Evolutionary conservation across 2,797 vertebrate species (phyloP).

Genomic region (Cynopterus sphinx): DNA sequence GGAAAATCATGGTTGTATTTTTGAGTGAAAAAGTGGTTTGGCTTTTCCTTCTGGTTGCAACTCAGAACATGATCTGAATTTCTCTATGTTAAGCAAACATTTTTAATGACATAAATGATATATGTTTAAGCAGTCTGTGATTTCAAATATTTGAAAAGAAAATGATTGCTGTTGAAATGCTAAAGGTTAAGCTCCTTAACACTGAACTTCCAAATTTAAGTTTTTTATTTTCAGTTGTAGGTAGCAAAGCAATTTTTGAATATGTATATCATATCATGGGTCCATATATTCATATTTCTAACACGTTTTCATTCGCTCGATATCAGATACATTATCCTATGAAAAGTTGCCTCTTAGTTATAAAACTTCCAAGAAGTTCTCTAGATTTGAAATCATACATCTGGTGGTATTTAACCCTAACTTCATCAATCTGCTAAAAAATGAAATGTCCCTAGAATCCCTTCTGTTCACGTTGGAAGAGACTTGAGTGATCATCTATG

Average conservation of each 20-base stretch:
- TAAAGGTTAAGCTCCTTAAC: background rate
- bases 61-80: background rate
- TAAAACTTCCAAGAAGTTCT: constrained; percentile 36
- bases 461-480: background rate
- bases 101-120: background rate
- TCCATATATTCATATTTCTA: background rate
- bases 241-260: background rate
- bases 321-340: background rate
- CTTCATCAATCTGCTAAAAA: constrained; percentile 35
- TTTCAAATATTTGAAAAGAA: background rate
- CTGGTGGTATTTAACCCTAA: constrained; percentile 49
- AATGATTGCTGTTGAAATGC: background rate
- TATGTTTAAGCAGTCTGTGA: background rate
- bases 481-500: too few species aligned
- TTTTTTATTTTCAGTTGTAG: background rate
- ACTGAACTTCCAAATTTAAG: background rate
- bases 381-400: background rate
- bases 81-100: background rate
- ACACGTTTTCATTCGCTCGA: background rate
- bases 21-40: constrained; percentile 3
- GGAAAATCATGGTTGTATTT: background rate
- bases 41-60: background rate
- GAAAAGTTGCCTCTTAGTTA: constrained; percentile 11
- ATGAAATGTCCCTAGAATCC: background rate
- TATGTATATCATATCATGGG: background rate